These are phyloP conservation scores for Cottoperca gobio DNA, from an alignment of 2,797 vertebrate species.

Conservation along the genomic window DNA sequence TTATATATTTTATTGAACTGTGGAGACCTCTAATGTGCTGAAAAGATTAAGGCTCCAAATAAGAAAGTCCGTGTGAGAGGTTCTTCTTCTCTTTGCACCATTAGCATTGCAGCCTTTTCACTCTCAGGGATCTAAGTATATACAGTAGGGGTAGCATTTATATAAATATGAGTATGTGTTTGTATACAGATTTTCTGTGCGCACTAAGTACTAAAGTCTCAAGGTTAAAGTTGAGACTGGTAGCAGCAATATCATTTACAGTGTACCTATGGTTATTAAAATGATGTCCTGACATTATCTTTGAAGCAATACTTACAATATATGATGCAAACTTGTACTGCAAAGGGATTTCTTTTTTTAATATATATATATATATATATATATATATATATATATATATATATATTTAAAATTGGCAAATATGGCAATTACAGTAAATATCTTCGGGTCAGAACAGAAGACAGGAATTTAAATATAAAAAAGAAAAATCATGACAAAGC, in stretches of 20 bases:
- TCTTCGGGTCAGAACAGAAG: not conserved
- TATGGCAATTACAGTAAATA: not conserved
- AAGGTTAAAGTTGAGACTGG: constrained; percentile 2
- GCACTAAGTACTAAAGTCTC: not conserved
- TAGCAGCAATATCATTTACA: not conserved
- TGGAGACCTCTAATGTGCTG: constrained; percentile 42
- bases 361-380: too few relatives aligned
- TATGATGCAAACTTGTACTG: not conserved
- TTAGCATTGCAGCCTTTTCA: constrained; percentile 9
- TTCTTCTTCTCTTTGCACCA: constrained; percentile 29
- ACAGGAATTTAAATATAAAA: not conserved
- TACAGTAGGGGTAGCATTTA: constrained; percentile 5
- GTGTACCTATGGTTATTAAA: not conserved
- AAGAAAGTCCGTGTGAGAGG: constrained; percentile 28
- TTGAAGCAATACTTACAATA: not conserved
- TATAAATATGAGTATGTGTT: constrained; percentile 24
- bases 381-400: too few relatives aligned
- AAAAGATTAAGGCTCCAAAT: constrained; percentile 58
- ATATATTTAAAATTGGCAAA: not conserved
- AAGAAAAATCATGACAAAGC: not conserved
- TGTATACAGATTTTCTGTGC: not conserved
- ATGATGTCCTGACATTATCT: not conserved
- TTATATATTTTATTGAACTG: constrained; percentile 43
- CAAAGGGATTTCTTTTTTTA: not conserved
- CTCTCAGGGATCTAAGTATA: constrained; percentile 20